Conservation (phyloP, 2,113 vertebrate genomes). For the Ahaetulla prasina region DNA sequence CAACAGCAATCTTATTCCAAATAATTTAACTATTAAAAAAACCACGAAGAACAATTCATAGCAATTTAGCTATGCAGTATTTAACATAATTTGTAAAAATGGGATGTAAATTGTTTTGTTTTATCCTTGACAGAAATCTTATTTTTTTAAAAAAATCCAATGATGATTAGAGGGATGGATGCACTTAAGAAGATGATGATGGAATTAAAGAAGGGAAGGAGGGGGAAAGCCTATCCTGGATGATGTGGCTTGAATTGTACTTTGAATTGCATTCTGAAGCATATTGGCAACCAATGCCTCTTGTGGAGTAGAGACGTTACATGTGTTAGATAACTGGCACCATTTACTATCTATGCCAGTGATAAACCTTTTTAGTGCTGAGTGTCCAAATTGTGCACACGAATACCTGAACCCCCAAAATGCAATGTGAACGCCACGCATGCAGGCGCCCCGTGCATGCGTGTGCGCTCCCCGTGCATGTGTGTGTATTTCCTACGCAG, state of each 20-base stretch:
- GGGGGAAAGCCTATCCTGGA: neutral
- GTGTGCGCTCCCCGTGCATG: too few relatives aligned
- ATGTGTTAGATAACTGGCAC: neutral
- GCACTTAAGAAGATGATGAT: neutral
- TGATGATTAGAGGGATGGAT: neutral
- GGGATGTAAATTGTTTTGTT: neutral
- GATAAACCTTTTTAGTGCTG: too few relatives aligned
- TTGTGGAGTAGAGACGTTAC: neutral
- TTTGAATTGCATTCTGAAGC: neutral
- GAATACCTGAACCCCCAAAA: too few relatives aligned
- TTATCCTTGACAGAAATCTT: neutral
- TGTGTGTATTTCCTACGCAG: too few relatives aligned
- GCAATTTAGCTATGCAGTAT: neutral
- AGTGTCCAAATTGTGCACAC: too few relatives aligned
- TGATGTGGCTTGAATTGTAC: neutral
- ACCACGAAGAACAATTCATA: neutral
- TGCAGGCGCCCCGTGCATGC: too few relatives aligned
- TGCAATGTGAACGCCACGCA: too few relatives aligned
- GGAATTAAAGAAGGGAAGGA: neutral
- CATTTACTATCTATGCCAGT: neutral
- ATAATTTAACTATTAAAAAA: neutral
- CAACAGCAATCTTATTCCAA: neutral
- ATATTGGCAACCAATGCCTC: neutral
- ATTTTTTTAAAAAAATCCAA: neutral
- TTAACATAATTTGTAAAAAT: neutral